A percentile compares a stretch with the other conserved stretches of the same genome.
These are phyloP conservation scores for Hippasteria phrygiana DNA, from an alignment of 53 echinoderm and acorn worm genomes.

Conservation along the genomic window DNA sequence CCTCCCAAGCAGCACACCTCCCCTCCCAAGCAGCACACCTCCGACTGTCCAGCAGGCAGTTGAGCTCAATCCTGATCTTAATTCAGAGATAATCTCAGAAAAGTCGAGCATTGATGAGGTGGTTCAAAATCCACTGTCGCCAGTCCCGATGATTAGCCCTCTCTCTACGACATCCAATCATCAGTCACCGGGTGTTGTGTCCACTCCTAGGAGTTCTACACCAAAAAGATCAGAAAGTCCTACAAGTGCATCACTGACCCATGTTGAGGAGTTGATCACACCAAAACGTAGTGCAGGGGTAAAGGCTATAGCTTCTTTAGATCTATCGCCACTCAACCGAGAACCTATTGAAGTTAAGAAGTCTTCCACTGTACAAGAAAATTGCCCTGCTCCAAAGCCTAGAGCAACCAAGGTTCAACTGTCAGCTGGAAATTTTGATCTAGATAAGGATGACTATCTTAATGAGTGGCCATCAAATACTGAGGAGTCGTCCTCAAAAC, in stretches of 20 bases:
- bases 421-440: conserved; percentile 25
- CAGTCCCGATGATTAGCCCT: conserved; percentile 8
- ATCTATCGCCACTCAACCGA: background rate
- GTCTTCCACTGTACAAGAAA: conserved; percentile 4
- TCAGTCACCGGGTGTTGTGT: background rate
- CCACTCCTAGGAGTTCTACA: conserved; percentile 36
- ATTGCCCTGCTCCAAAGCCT: conserved; percentile 6
- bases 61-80: background rate
- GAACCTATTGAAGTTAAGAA: background rate
- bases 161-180: background rate
- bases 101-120: background rate
- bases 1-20: conserved; percentile 47
- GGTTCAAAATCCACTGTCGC: background rate
- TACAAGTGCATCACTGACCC: conserved; percentile 3
- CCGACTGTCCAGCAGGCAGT: background rate
- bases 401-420: conserved; percentile 42
- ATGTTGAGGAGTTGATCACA: conserved; percentile 10
- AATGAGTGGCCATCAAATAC: conserved; percentile 7
- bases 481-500: background rate
- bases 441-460: background rate
- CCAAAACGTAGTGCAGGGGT: conserved; percentile 10
- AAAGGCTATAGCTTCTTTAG: background rate
- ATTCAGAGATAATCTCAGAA: background rate
- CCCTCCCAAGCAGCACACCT: conserved; percentile 41
- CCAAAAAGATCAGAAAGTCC: conserved; percentile 36